These are phyloP conservation scores for Nezara viridula DNA, from an alignment of 2,888 invertebrate species.

Conservation along the genomic window DNA sequence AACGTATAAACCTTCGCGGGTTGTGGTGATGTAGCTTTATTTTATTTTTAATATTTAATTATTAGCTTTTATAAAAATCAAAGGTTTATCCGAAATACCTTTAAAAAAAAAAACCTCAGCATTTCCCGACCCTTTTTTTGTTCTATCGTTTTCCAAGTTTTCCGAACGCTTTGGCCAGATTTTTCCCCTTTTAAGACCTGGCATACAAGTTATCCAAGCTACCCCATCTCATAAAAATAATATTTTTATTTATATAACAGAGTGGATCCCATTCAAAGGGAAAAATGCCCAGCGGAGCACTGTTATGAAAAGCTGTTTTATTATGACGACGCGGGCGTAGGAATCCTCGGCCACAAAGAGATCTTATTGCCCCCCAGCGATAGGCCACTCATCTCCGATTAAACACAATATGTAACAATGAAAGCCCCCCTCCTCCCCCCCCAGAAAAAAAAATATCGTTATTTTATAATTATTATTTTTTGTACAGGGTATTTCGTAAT, in stretches of 20 bases:
- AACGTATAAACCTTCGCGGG: too few species aligned
- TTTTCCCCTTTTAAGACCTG: neutral
- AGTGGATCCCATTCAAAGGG: conserved; percentile 26
- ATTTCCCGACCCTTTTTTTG: neutral
- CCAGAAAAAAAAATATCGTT: neutral
- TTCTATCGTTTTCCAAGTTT: conserved; percentile 3
- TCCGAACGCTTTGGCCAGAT: neutral
- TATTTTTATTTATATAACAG: conserved; percentile 21
- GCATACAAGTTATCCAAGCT: conserved; percentile 23
- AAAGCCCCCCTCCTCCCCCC: too few species aligned
- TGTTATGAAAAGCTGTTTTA: conserved; percentile 24
- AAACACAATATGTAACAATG: neutral
- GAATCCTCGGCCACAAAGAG: neutral
- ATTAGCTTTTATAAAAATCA: too few species aligned
- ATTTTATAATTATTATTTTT: too few species aligned
- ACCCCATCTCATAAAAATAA: conserved; percentile 23
- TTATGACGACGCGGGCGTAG: neutral
- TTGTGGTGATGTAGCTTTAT: too few species aligned
- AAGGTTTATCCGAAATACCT: too few species aligned
- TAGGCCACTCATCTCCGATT: neutral
- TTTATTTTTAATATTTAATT: too few species aligned
- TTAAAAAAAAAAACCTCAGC: neutral
- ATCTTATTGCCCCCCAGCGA: neutral
- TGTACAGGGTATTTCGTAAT: too few species aligned
- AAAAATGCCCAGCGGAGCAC: neutral